Base-by-base conservation (phyloP, 1,140 invertebrate species). In the Calephelis virginiensis region DNA sequence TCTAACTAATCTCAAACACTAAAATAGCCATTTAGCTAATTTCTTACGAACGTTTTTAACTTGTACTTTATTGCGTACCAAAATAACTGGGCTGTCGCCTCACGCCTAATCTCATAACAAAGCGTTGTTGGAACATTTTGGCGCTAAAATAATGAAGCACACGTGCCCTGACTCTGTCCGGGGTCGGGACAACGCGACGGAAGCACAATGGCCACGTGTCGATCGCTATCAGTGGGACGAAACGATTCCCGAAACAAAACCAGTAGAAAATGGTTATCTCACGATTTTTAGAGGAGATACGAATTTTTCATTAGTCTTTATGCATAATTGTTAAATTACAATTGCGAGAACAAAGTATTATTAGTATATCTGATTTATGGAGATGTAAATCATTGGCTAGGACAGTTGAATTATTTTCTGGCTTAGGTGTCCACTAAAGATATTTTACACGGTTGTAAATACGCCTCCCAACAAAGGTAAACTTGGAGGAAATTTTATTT, bases 61-160 rank as follows among this genome's bases (percentile, higher is more conserved):
- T 56, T 56, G 28, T 17, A 56, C 17, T 37, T 56, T 56, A 56
- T 56, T 37, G 53, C 17, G 53, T 56, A 56, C 53, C 17, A 56
- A 56, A 38, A 56, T 37, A 37, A 56, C 17, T 11, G 50, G 14
- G 14, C 14, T 10, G 49, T 13, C 49, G 13, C 69, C 76, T 87
- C 83, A 82, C 86, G 83, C 83, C 83, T 89, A 89, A 89, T 90
- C 86, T 85, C 75, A 64, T 80, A 82, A 88, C 87, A 90, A 90
- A 86, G 85, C 83, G 81, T 67, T 83, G 82, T 81, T 79, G 86
- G 86, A 80, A 88, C 83, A 89, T 90, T 90, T 89, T 77, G 86
- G 82, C 85, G 83, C 86, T 79, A 83, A 85, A 84, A 90, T 89
- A 90, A 90, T 90, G 88, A 89, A 89, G 74, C 61, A 67, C 88